Evolutionary conservation across 1,140 invertebrate genomes (phyloP).

Genomic region (Dolichoris vasculosae): DNA sequence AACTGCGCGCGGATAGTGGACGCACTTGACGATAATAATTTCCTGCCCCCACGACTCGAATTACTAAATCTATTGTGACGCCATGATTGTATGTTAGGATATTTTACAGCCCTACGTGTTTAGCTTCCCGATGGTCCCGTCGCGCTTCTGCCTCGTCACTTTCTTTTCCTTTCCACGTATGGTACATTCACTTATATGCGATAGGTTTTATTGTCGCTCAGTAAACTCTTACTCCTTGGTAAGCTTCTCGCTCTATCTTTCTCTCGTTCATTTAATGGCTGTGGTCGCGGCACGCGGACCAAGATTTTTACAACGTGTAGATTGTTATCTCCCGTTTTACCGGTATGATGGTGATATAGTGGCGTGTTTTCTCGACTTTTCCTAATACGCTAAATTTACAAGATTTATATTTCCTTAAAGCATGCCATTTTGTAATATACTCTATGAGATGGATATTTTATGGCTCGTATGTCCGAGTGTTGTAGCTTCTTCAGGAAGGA

Average conservation of each 20-base stretch:
- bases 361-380: constrained; percentile 37
- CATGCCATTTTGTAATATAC: constrained; percentile 10
- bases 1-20: neutral
- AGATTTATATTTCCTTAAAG: constrained; percentile 47
- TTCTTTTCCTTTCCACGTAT: constrained; percentile 30
- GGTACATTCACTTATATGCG: constrained; percentile 14
- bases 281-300: neutral
- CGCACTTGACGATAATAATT: constrained; percentile 42
- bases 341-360: constrained; percentile 22
- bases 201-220: constrained; percentile 49
- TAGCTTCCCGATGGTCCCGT: constrained; percentile 4
- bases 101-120: constrained; percentile 44
- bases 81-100: constrained; percentile 30
- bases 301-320: constrained; percentile 47
- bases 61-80: constrained; percentile 40
- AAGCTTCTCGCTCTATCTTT: constrained; percentile 2
- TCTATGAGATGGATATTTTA: constrained; percentile 26
- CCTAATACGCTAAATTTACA: constrained; percentile 47
- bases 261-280: constrained; percentile 23
- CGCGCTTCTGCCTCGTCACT: neutral
- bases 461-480: constrained; percentile 16
- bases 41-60: constrained; percentile 17
- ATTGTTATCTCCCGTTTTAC: constrained; percentile 46
- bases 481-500: constrained; percentile 31
- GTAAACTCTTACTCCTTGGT: constrained; percentile 12